Evolutionary conservation across 1,140 invertebrate species (phyloP).

Genomic region (Drosophila punjabiensis): DNA sequence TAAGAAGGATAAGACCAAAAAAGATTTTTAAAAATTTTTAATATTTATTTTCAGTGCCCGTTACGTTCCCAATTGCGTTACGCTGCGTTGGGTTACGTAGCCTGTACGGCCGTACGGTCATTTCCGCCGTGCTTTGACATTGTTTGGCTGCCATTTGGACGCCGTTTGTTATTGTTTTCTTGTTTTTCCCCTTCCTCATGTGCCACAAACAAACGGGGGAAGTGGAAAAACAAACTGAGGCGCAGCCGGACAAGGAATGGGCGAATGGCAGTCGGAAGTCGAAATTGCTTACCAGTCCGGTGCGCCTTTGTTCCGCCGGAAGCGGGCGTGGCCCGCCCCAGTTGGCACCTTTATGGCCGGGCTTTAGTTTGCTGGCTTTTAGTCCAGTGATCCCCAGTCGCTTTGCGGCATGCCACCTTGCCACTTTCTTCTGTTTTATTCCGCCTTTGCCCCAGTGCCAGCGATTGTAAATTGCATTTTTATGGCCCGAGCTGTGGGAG

Average conservation of each 20-base stretch:
- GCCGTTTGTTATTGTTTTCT: slow-evolving; percentile 61
- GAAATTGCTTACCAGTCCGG: slow-evolving; percentile 43
- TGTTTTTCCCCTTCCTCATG: not conserved
- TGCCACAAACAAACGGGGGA: slow-evolving; percentile 61
- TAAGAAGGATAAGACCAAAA: no score
- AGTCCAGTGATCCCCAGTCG: slow-evolving; percentile 63
- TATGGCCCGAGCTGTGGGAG: slow-evolving; percentile 51
- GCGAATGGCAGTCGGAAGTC: slow-evolving; percentile 51
- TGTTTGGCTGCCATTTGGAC: slow-evolving; percentile 68
- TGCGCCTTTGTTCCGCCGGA: slow-evolving; percentile 28
- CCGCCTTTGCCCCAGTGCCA: slow-evolving; percentile 3
- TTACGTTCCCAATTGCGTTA: slow-evolving; percentile 14
- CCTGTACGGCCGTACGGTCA: slow-evolving; percentile 19
- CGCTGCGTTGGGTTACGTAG: slow-evolving; percentile 44
- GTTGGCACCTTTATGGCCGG: slow-evolving; percentile 29
- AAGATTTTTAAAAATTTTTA: no score
- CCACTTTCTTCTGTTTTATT: slow-evolving; percentile 2
- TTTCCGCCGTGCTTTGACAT: slow-evolving; percentile 63
- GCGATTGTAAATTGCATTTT: slow-evolving; percentile 78
- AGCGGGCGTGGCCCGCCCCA: slow-evolving; percentile 30
- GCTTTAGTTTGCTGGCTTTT: slow-evolving; percentile 37
- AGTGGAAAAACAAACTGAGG: slow-evolving; percentile 42
- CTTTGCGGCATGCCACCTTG: slow-evolving; percentile 27
- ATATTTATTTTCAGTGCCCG: slow-evolving; percentile 3
- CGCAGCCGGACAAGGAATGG: slow-evolving; percentile 16